Conservation (phyloP, 2,888 invertebrate genomes). For the Xestia sexstrigata region DNA sequence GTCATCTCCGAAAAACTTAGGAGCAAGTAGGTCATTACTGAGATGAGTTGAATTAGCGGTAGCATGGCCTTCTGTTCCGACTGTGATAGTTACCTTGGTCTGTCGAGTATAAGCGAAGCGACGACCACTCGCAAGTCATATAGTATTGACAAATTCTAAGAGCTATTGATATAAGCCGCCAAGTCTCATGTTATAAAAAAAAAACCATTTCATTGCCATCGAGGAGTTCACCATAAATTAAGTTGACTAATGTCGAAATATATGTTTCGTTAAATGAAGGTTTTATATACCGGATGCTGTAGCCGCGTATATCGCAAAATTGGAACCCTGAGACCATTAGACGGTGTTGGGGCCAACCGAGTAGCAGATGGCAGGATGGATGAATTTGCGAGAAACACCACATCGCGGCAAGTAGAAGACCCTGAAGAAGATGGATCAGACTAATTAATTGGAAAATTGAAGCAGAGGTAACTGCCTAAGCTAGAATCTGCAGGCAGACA, state of each 20-base stretch:
- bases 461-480: not conserved
- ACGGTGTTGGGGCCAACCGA: not conserved
- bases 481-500: not conserved
- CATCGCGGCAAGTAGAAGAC: not conserved
- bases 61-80: slow-evolving; percentile 41
- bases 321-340: not conserved
- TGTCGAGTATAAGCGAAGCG: slow-evolving; percentile 14
- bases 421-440: too few species aligned
- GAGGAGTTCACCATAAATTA: slow-evolving; percentile 11
- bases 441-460: not conserved
- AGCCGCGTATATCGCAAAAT: not conserved
- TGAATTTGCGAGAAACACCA: not conserved
- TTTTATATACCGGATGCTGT: not conserved
- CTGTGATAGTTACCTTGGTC: slow-evolving; percentile 52
- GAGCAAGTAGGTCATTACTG: slow-evolving; percentile 52
- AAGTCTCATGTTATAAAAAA: slow-evolving; percentile 1
- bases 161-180: slow-evolving; percentile 19
- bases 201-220: slow-evolving; percentile 8
- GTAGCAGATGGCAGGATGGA: not conserved
- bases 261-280: not conserved
- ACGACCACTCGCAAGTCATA: slow-evolving; percentile 30
- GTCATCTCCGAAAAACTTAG: slow-evolving; percentile 32
- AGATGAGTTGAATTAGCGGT: slow-evolving; percentile 54
- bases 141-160: slow-evolving; percentile 22
- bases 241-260: not conserved